These are phyloP conservation scores for Micropoecilia bifurca DNA, from an alignment of 2,797 vertebrate species.

Conservation along the genomic window DNA sequence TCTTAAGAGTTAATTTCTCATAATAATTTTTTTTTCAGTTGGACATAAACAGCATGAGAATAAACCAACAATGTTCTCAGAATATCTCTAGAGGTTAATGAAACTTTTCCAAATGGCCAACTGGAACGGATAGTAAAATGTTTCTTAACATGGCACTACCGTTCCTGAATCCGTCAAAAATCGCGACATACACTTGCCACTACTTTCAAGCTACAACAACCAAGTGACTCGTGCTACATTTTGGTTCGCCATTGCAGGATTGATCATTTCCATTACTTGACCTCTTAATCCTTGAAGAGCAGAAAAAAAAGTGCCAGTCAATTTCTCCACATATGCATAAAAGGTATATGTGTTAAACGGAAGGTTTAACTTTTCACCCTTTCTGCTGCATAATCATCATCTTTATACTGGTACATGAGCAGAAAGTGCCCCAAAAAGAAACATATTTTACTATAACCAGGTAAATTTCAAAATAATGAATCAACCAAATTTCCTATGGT, in stretches of 20 bases:
- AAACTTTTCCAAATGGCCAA: background rate
- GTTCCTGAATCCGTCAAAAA: background rate
- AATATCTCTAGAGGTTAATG: background rate
- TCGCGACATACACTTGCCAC: background rate
- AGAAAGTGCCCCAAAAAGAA: background rate
- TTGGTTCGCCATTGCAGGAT: background rate
- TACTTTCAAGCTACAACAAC: background rate
- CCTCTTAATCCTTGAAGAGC: background rate
- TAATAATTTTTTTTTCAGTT: slow-evolving; percentile 7
- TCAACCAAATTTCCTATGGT: background rate
- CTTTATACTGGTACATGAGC: background rate
- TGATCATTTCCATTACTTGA: background rate
- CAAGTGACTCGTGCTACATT: background rate
- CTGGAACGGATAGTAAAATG: background rate
- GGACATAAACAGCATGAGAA: background rate
- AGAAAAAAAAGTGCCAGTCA: background rate
- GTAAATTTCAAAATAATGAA: background rate
- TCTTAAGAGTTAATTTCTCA: background rate
- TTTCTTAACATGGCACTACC: background rate
- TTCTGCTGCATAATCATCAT: background rate
- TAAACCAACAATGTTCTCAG: background rate
- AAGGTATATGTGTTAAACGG: too few species aligned
- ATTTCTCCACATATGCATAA: background rate
- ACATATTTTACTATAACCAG: background rate
- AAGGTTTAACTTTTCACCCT: background rate